Evolutionary conservation across 2,888 invertebrate genomes (phyloP).

Genomic region (Idaea straminata): DNA sequence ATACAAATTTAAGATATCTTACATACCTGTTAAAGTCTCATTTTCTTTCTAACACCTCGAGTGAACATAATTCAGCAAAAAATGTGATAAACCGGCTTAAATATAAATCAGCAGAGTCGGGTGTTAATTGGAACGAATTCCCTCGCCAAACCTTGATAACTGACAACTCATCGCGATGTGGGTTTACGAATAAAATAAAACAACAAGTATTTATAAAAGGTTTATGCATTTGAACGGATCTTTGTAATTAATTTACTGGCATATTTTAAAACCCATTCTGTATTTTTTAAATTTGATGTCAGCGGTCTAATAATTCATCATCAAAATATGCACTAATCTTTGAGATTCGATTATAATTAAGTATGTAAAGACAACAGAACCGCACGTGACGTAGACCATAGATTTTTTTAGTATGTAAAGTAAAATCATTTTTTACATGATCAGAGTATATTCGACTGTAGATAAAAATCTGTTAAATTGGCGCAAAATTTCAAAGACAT

Average conservation of each 20-base stretch:
- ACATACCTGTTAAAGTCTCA: not conserved
- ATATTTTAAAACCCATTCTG: not conserved
- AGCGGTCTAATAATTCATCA: not conserved
- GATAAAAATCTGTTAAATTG: too few relatives aligned
- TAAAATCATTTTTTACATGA: too few relatives aligned
- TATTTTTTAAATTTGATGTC: not conserved
- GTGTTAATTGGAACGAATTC: constrained; percentile 78
- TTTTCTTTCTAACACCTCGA: constrained; percentile 58
- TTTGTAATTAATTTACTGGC: constrained; percentile 16
- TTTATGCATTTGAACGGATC: constrained; percentile 23
- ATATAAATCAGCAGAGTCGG: constrained; percentile 63
- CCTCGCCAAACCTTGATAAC: constrained; percentile 54
- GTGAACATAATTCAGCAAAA: constrained; percentile 60
- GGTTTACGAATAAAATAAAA: constrained; percentile 27
- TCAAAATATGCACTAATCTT: not conserved
- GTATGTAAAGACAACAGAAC: too few relatives aligned
- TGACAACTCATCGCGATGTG: constrained; percentile 34
- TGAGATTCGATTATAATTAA: not conserved
- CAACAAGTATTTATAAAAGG: constrained; percentile 17
- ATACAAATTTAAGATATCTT: not conserved
- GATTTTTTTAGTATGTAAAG: too few relatives aligned
- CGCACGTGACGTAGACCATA: too few relatives aligned
- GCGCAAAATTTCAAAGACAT: too few relatives aligned
- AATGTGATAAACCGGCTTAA: constrained; percentile 54
- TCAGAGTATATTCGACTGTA: too few relatives aligned